phyloP scores from a whole-genome alignment of 2,797 vertebrate genomes.

The Erethizon dorsatum region DNA sequence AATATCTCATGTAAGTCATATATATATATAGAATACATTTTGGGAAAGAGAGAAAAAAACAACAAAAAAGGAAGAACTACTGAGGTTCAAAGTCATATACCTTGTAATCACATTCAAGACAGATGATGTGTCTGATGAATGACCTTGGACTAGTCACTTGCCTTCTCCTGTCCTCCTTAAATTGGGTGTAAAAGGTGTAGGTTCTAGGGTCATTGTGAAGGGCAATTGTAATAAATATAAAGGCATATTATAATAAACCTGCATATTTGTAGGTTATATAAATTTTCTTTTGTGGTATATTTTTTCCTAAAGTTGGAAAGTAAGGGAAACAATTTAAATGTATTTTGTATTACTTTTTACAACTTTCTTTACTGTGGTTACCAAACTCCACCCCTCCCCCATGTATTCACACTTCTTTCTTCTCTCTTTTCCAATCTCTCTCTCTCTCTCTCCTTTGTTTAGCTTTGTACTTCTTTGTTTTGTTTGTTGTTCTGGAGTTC shows the following conservation, averaged over 20 bases:
- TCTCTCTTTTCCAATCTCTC: not conserved
- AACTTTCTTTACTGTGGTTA: not conserved
- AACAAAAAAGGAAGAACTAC: not conserved
- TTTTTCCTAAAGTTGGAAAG: not conserved
- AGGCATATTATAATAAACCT: not conserved
- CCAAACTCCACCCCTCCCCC: not conserved
- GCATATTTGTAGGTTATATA: not conserved
- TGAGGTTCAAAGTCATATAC: not conserved
- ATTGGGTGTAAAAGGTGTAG: not conserved
- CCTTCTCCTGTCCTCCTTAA: not conserved
- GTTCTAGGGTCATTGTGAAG: not conserved
- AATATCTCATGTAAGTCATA: not conserved
- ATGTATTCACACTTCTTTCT: not conserved
- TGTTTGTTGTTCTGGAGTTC: not conserved
- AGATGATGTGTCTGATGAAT: not conserved
- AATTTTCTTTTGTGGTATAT: not conserved
- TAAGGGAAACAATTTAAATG: conserved; percentile 8
- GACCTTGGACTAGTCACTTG: not conserved
- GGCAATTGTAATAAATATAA: not conserved
- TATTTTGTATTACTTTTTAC: conserved; percentile 17
- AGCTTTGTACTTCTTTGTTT: not conserved
- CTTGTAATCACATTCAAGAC: not conserved
- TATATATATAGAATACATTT: not conserved
- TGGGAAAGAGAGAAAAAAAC: not conserved
- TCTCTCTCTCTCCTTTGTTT: not conserved